A percentile compares a stretch with the other conserved stretches of the same genome.
Conservation (phyloP, 2,113 vertebrate genomes). For the Melanostigma gelatinosum region DNA sequence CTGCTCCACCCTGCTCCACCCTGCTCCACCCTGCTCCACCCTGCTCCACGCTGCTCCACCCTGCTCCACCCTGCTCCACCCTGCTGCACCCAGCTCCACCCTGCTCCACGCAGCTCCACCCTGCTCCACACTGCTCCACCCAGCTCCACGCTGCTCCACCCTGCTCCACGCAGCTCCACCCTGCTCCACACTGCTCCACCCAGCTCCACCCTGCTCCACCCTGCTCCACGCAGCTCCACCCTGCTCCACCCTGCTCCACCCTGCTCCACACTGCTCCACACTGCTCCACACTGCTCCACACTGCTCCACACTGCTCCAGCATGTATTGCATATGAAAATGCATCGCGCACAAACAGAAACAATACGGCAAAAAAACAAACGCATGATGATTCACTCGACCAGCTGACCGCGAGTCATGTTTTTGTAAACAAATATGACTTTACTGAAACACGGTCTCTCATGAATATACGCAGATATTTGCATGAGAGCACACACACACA, state of each 20-base stretch:
- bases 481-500: slow-evolving; percentile 12
- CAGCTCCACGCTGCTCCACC: background rate
- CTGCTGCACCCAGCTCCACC: background rate
- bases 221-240: too few species aligned
- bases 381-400: slow-evolving; percentile 40
- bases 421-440: slow-evolving; percentile 57
- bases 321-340: slow-evolving; percentile 11
- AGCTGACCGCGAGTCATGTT: slow-evolving; percentile 49
- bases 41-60: too few species aligned
- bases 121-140: too few species aligned
- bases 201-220: background rate
- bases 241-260: too few species aligned
- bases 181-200: too few species aligned
- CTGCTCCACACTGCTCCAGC: background rate
- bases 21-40: too few species aligned
- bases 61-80: too few species aligned
- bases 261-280: too few species aligned
- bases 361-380: background rate
- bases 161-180: too few species aligned
- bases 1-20: background rate
- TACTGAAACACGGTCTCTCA: slow-evolving; percentile 19
- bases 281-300: too few species aligned
- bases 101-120: too few species aligned
- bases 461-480: slow-evolving; percentile 27
- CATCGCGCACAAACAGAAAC: background rate